Evolutionary conservation across 2,113 vertebrate species (phyloP).

Genomic region (Microcebus murinus): DNA sequence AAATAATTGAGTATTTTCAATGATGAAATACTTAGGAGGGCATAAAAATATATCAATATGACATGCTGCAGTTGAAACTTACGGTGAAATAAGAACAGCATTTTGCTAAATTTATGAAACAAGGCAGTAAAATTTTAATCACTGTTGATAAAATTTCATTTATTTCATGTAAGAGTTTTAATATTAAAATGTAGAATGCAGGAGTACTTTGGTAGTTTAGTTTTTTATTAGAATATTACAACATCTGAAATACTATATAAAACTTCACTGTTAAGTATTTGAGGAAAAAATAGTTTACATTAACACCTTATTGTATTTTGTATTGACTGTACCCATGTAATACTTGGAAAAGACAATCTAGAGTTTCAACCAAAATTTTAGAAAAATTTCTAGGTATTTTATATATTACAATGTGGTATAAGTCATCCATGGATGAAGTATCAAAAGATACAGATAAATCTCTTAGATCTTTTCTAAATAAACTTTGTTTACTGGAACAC

Average conservation of each 20-base stretch:
- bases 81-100: neutral
- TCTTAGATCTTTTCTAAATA: conserved; percentile 33
- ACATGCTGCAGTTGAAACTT: neutral
- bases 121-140: conserved; percentile 44
- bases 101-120: conserved; percentile 34
- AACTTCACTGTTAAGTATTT: neutral
- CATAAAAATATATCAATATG: neutral
- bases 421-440: neutral
- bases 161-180: conserved; percentile 41
- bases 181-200: conserved; percentile 38
- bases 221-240: conserved; percentile 23
- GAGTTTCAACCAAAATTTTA: conserved; percentile 11
- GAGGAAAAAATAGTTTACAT: conserved; percentile 1
- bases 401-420: neutral
- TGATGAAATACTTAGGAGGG: neutral
- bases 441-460: neutral
- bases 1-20: conserved; percentile 52
- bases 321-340: neutral
- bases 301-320: conserved; percentile 27
- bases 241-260: neutral
- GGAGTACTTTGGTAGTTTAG: neutral
- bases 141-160: conserved; percentile 10
- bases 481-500: neutral
- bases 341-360: neutral
- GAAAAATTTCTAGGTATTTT: conserved; percentile 26